Percentiles rank a stretch among this genome's conserved stretches.
Evolutionary conservation across 2,797 vertebrate species (phyloP).

Genomic region (Sebastes umbrosus): DNA sequence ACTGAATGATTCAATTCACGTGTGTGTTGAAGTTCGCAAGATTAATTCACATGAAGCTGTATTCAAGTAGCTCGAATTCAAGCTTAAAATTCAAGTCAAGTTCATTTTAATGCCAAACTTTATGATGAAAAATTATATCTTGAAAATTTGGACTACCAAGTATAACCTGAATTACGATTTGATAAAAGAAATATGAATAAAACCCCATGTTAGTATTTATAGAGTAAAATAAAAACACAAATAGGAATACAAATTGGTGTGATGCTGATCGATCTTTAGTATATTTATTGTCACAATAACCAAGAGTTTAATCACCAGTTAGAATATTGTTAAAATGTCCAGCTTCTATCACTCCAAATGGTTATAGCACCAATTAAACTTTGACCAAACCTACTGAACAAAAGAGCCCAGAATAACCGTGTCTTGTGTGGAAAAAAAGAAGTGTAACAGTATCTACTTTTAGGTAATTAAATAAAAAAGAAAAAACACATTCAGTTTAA

Average conservation of each 20-base stretch:
- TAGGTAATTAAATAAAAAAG: not conserved
- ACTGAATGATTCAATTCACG: not conserved
- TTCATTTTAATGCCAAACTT: not conserved
- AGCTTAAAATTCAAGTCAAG: not conserved
- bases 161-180: not conserved
- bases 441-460: not conserved
- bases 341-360: not conserved
- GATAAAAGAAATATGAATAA: not conserved
- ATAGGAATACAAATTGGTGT: not conserved
- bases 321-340: not conserved
- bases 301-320: not conserved
- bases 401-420: not conserved
- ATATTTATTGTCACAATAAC: not conserved
- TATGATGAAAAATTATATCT: not conserved
- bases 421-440: not conserved
- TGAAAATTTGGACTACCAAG: not conserved
- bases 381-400: not conserved
- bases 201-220: not conserved
- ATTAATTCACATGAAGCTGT: not conserved
- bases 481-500: not conserved
- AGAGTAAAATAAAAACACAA: not conserved
- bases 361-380: not conserved
- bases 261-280: not conserved
- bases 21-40: not conserved
- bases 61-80: not conserved